Evolutionary conservation across 1,140 invertebrate species (phyloP).

Genomic region (Cotesia glomerata): DNA sequence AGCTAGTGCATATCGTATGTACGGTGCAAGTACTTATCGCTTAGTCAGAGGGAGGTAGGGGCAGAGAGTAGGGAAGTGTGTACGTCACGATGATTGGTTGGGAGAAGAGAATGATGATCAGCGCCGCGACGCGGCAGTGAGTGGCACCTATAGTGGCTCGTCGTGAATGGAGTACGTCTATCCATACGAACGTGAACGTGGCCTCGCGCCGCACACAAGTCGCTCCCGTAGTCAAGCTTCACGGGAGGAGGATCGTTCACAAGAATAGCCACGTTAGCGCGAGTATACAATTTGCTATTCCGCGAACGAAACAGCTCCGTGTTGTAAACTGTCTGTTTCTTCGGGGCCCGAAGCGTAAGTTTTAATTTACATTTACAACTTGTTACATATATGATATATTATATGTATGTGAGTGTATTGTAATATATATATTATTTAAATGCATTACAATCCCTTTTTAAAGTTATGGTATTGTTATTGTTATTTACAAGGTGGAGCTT

Average conservation of each 20-base stretch:
- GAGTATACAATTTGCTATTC: constrained; percentile 54
- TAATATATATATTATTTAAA: too few species aligned
- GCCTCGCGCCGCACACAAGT: constrained; percentile 34
- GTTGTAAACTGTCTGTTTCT: constrained; percentile 53
- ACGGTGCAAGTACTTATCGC: not conserved
- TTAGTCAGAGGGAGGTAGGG: constrained; percentile 4
- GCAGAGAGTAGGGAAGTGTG: not conserved
- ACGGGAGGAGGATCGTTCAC: constrained; percentile 56
- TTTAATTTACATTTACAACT: constrained; percentile 6
- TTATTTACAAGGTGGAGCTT: too few species aligned
- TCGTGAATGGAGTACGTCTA: constrained; percentile 27
- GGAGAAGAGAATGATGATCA: constrained; percentile 15
- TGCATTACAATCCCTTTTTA: too few species aligned
- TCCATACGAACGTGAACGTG: constrained; percentile 42
- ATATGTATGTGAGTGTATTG: too few species aligned
- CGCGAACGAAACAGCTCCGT: constrained; percentile 57
- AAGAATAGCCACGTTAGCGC: constrained; percentile 52
- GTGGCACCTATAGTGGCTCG: constrained; percentile 27
- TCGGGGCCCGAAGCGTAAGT: constrained; percentile 56
- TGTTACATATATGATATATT: too few species aligned
- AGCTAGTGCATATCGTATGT: not conserved
- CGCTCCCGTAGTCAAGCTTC: constrained; percentile 25
- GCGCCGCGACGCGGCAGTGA: constrained; percentile 10
- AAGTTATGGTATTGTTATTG: too few species aligned
- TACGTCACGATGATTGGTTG: constrained; percentile 35